Percentiles rank a stretch among this genome's conserved stretches.
Evolutionary conservation across 2,888 invertebrate species (phyloP).

Genomic region (Himalopsyche anomala): DNA sequence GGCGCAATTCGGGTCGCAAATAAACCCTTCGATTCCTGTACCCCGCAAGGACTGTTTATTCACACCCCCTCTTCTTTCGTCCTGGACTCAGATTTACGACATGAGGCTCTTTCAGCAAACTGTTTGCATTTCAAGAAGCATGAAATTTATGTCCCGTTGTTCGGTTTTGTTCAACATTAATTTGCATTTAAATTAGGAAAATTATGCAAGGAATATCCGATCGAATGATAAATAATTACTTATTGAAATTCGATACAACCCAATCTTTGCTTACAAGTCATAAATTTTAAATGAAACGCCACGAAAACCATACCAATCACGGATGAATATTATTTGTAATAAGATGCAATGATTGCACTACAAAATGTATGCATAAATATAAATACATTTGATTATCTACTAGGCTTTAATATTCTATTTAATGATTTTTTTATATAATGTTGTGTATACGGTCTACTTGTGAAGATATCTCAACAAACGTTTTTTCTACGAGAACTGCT

Average conservation of each 20-base stretch:
- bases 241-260: slow-evolving; percentile 27
- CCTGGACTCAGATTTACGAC: slow-evolving; percentile 55
- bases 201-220: slow-evolving; percentile 52
- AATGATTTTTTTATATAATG: too few species aligned
- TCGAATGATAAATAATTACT: slow-evolving; percentile 8
- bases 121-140: slow-evolving; percentile 64
- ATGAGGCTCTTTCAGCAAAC: slow-evolving; percentile 56
- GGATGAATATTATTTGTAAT: too few species aligned
- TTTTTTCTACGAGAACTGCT: too few species aligned
- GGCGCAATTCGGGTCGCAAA: slow-evolving; percentile 43
- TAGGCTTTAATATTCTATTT: too few species aligned
- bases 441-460: too few species aligned
- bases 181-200: slow-evolving; percentile 65
- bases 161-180: slow-evolving; percentile 64
- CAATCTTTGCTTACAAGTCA: neutral
- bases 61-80: slow-evolving; percentile 5
- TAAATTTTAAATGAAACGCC: too few species aligned
- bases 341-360: too few species aligned
- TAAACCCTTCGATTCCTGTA: slow-evolving; percentile 41
- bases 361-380: too few species aligned
- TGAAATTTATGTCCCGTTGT: slow-evolving; percentile 63
- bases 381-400: too few species aligned
- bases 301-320: too few species aligned
- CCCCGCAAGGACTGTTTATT: slow-evolving; percentile 27
- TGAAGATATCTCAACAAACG: too few species aligned